A percentile compares a stretch with the other conserved stretches of the same genome.
phyloP scores from a whole-genome alignment of 1,140 invertebrate species.

The Caenorhabditis briggsae region DNA sequence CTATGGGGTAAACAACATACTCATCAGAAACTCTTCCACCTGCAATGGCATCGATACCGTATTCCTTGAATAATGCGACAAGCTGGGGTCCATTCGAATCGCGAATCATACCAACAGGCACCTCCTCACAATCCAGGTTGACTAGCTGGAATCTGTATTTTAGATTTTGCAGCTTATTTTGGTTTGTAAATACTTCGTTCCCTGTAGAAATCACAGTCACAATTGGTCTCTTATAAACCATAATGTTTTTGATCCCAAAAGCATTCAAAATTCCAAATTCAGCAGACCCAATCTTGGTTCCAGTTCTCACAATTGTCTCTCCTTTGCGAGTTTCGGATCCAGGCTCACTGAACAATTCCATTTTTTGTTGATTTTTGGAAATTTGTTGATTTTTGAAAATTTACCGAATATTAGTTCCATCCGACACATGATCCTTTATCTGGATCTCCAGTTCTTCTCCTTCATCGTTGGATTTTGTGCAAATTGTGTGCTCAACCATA shows the following conservation, averaged over 20 bases:
- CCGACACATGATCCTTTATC: background rate
- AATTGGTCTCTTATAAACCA: conserved; percentile 55
- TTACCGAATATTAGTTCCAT: conserved; percentile 50
- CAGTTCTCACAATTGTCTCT: conserved; percentile 26
- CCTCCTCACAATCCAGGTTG: background rate
- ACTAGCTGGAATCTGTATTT: conserved; percentile 41
- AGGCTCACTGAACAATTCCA: conserved; percentile 35
- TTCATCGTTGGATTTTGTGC: background rate
- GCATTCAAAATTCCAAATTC: conserved; percentile 55
- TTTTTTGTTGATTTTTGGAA: background rate
- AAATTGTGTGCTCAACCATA: conserved; percentile 60
- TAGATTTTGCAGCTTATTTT: background rate
- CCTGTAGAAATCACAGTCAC: conserved; percentile 58
- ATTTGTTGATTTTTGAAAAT: too few species aligned
- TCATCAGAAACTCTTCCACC: conserved; percentile 37
- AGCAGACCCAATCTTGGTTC: conserved; percentile 37
- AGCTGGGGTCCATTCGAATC: conserved; percentile 62
- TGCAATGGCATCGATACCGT: conserved; percentile 46
- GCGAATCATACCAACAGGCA: conserved; percentile 22
- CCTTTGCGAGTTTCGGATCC: conserved; percentile 52
- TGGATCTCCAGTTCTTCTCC: conserved; percentile 48
- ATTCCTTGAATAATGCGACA: conserved; percentile 29
- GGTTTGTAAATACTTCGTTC: conserved; percentile 46
- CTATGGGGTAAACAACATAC: background rate
- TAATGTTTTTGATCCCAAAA: conserved; percentile 18